Percentiles rank a stretch among this genome's conserved stretches.
phyloP scores from a whole-genome alignment of 2,797 vertebrate species.

The Characodon lateralis region DNA sequence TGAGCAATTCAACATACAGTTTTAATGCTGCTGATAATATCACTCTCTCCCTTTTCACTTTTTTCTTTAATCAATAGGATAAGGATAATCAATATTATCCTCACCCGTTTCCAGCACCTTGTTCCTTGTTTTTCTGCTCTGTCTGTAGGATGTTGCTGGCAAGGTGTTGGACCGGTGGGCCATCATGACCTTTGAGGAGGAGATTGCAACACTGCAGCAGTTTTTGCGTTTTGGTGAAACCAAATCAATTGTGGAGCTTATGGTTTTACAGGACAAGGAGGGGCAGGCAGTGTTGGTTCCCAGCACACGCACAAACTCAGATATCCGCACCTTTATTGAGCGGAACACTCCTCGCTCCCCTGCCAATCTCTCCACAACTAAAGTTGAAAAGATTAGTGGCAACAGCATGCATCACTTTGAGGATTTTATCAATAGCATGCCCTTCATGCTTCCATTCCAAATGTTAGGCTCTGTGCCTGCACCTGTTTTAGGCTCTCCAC shows the following conservation, averaged over 20 bases:
- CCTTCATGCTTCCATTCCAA: conserved; percentile 96
- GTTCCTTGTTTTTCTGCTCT: neutral
- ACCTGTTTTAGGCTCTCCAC: conserved; percentile 86
- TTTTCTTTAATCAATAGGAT: conserved; percentile 11
- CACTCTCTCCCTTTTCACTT: conserved; percentile 22
- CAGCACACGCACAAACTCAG: conserved; percentile 86
- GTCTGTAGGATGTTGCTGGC: conserved; percentile 89
- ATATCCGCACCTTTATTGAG: conserved; percentile 96
- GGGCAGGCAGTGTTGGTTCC: conserved; percentile 88
- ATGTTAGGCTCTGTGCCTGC: conserved; percentile 90
- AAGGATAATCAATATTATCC: neutral
- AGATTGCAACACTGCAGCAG: conserved; percentile 94
- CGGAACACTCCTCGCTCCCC: conserved; percentile 84
- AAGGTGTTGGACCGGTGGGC: conserved; percentile 98
- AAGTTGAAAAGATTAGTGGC: conserved; percentile 84
- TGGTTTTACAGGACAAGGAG: conserved; percentile 97
- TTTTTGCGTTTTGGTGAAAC: conserved; percentile 98
- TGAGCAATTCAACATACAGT: conserved; percentile 59
- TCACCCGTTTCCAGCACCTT: neutral
- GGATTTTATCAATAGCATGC: conserved; percentile 93
- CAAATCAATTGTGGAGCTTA: conserved; percentile 97
- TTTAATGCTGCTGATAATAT: conserved; percentile 64
- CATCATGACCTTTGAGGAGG: conserved; percentile 97
- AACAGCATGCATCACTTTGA: conserved; percentile 91
- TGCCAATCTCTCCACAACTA: conserved; percentile 65